A percentile compares a stretch with the other conserved stretches of the same genome.
phyloP scores from a whole-genome alignment of 64 coral and sea anemone species.

The Actinia tenebrosa region DNA sequence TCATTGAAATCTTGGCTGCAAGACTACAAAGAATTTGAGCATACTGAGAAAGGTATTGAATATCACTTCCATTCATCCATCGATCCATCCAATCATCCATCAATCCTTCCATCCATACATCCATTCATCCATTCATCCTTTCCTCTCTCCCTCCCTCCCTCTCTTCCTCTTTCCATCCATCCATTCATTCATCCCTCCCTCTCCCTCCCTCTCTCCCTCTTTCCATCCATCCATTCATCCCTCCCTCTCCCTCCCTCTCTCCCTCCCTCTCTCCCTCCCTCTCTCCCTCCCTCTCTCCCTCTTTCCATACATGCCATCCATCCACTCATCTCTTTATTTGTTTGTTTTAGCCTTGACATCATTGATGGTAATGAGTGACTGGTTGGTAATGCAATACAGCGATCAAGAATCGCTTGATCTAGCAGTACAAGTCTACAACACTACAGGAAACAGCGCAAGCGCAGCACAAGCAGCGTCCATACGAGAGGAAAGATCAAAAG shows the following conservation, averaged over 20 bases:
- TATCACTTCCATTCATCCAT: background rate
- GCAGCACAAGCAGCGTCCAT: background rate
- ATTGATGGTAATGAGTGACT: conserved; percentile 11
- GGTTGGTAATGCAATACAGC: background rate
- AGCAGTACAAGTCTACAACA: background rate
- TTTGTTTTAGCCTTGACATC: background rate
- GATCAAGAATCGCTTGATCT: background rate
- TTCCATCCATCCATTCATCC: no score
- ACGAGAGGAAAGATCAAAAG: background rate
- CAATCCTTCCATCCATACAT: background rate
- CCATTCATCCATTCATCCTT: background rate
- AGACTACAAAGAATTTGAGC: background rate
- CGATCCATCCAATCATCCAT: background rate
- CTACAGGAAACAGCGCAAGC: background rate
- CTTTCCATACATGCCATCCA: no score
- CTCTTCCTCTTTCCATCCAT: background rate
- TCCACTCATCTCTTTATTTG: background rate
- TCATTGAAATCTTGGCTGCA: background rate
- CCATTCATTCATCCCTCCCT: background rate
- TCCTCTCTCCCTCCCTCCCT: background rate
- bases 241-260: background rate
- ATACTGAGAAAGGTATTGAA: conserved; percentile 4
- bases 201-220: no score
- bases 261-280: background rate
- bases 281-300: no score